These are phyloP conservation scores for Pristionchus japonicus DNA, from an alignment of 2,888 invertebrate genomes.

Conservation along the genomic window DNA sequence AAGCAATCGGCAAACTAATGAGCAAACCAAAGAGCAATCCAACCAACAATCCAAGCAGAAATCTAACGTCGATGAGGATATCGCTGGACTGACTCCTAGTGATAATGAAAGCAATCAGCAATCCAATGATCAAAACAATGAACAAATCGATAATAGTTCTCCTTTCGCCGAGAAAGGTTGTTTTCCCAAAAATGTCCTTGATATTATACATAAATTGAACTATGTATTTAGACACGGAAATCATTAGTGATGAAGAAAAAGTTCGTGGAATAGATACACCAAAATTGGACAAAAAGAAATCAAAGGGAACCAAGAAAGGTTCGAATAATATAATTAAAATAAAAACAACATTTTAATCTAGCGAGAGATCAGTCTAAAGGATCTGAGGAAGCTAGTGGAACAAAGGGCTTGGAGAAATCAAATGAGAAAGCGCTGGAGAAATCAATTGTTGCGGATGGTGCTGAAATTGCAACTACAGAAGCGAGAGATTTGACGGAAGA, in stretches of 20 bases:
- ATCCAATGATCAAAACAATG: too few species aligned
- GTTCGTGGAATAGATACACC: neutral
- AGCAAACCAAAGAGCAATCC: neutral
- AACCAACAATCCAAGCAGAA: neutral
- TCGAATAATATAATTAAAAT: neutral
- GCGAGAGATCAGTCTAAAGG: neutral
- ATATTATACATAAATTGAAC: neutral
- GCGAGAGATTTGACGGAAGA: neutral
- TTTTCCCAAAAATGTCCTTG: neutral
- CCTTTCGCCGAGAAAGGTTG: neutral
- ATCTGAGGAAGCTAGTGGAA: neutral
- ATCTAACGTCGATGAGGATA: neutral
- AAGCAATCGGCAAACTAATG: too few species aligned
- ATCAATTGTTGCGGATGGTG: neutral
- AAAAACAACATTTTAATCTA: neutral
- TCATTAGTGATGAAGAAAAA: neutral
- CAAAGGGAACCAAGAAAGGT: neutral
- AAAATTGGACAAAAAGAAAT: neutral
- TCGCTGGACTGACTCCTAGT: neutral
- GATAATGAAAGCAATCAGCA: neutral
- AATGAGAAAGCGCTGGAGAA: neutral
- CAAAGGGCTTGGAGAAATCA: neutral
- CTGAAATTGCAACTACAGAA: neutral
- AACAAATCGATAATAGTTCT: too few species aligned
- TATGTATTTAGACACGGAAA: neutral